Conservation (phyloP, 2,888 invertebrate species). For the Aleiodes alternator region DNA sequence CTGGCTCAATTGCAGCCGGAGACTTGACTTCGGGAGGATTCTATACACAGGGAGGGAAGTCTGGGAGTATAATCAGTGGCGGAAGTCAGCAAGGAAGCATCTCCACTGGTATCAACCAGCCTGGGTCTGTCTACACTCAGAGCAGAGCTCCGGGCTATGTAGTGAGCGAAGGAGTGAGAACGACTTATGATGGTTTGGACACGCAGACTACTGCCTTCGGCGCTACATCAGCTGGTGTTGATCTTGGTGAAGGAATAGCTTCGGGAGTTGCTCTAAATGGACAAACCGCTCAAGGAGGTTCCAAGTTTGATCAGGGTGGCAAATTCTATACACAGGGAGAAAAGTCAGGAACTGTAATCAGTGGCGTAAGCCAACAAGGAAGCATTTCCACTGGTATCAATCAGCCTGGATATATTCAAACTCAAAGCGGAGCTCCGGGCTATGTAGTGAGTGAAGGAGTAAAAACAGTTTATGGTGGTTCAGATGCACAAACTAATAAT, state of each 20-base stretch:
- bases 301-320: too few relatives aligned
- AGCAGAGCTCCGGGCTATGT: constrained; percentile 60
- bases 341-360: constrained; percentile 51
- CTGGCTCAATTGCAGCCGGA: constrained; percentile 43
- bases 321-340: constrained; percentile 53
- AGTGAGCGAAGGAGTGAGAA: constrained; percentile 55
- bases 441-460: constrained; percentile 56
- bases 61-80: constrained; percentile 54
- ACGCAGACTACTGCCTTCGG: constrained; percentile 51
- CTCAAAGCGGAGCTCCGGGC: constrained; percentile 59
- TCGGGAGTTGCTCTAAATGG: too few relatives aligned
- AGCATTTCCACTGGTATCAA: constrained; percentile 50
- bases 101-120: constrained; percentile 51
- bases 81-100: constrained; percentile 54
- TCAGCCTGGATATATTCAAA: constrained; percentile 60
- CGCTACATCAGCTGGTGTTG: constrained; percentile 47
- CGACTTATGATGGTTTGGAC: constrained; percentile 53
- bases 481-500: constrained; percentile 47
- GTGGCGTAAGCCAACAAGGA: constrained; percentile 55
- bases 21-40: constrained; percentile 56
- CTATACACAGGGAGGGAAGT: constrained; percentile 53
- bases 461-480: constrained; percentile 57
- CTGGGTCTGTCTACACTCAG: constrained; percentile 60
- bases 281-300: too few relatives aligned
- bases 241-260: constrained; percentile 43